These are phyloP conservation scores for Synanthedon formicaeformis DNA, from an alignment of 2,888 invertebrate genomes.

Conservation along the genomic window DNA sequence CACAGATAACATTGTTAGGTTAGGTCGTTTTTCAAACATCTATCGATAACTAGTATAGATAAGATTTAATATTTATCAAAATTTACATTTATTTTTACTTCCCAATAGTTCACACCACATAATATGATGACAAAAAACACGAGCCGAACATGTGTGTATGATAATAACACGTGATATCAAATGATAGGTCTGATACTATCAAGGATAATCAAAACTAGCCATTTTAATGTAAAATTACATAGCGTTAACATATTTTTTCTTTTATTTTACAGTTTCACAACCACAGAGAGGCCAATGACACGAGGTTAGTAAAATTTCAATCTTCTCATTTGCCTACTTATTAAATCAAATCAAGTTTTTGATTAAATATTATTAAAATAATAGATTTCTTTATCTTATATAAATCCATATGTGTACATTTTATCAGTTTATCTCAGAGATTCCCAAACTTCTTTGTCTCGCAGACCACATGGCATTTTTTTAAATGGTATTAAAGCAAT, in stretches of 20 bases:
- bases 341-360: no score
- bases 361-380: no score
- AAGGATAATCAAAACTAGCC: not conserved
- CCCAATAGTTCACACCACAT: not conserved
- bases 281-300: not conserved
- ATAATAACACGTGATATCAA: conserved; percentile 47
- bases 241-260: not conserved
- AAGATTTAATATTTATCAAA: not conserved
- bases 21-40: not conserved
- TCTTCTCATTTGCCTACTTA: no score
- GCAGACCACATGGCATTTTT: no score
- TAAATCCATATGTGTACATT: no score
- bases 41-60: no score
- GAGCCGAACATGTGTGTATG: conserved; percentile 43
- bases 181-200: conserved; percentile 53
- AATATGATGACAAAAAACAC: conserved; percentile 44
- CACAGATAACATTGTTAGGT: not conserved
- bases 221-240: not conserved
- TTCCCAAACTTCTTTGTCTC: no score
- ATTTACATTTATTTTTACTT: not conserved
- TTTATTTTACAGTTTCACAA: not conserved
- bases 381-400: no score
- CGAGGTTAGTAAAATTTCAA: not conserved
- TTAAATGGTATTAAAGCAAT: no score
- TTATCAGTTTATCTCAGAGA: no score